Conservation (phyloP, 2,797 vertebrate species). For the Rousettus madagascariensis region DNA sequence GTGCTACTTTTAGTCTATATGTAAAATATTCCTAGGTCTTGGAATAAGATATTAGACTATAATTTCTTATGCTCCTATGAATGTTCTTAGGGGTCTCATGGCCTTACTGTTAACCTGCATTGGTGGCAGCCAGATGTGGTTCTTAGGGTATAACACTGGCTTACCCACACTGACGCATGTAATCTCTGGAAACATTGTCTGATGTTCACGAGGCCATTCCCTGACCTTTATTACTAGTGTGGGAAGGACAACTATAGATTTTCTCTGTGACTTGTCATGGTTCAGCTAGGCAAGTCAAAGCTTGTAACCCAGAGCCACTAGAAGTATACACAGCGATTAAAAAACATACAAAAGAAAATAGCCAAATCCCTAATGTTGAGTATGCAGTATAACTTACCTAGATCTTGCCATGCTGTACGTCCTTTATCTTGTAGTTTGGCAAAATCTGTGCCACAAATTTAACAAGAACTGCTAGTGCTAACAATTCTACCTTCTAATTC, state of each 20-base stretch:
- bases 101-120: neutral
- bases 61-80: neutral
- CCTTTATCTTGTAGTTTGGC: neutral
- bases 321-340: neutral
- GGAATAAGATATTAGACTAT: neutral
- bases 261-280: neutral
- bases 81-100: neutral
- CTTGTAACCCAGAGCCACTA: neutral
- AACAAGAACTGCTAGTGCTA: neutral
- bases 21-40: neutral
- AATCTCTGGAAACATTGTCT: neutral
- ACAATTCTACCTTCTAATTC: neutral
- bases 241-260: neutral
- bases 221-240: neutral
- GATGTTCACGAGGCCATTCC: neutral
- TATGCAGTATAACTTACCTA: neutral
- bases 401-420: neutral
- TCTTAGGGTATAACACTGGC: neutral
- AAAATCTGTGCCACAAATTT: conserved; percentile 4
- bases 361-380: neutral
- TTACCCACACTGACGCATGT: neutral
- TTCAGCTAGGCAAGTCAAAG: neutral
- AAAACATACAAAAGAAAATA: neutral
- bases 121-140: neutral
- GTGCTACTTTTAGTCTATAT: neutral